phyloP scores from a whole-genome alignment of 2,888 invertebrate species.

The Carterocephalus palaemon region DNA sequence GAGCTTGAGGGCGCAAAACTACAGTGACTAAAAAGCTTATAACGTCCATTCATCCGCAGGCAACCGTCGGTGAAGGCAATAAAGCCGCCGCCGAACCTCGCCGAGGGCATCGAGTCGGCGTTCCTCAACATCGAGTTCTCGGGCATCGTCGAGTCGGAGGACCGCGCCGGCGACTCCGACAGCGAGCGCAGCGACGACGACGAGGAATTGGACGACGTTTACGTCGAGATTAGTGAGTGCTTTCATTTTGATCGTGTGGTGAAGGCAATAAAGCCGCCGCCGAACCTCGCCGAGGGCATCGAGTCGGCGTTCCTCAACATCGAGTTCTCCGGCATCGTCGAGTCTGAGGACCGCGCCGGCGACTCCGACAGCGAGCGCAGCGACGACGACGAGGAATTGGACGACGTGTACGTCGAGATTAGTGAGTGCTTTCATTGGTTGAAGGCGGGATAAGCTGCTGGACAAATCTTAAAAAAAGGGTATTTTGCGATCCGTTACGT shows the following conservation, averaged over 20 bases:
- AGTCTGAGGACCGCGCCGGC: slow-evolving; percentile 63
- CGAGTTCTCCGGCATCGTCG: slow-evolving; percentile 74
- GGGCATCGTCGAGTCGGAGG: slow-evolving; percentile 72
- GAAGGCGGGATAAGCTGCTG: no score
- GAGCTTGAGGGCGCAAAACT: slow-evolving; percentile 38
- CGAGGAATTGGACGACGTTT: slow-evolving; percentile 66
- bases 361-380: slow-evolving; percentile 64
- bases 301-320: slow-evolving; percentile 76
- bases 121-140: slow-evolving; percentile 76
- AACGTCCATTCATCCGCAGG: slow-evolving; percentile 36
- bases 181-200: slow-evolving; percentile 66
- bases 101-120: slow-evolving; percentile 73
- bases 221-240: slow-evolving; percentile 67
- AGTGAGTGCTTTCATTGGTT: slow-evolving; percentile 53
- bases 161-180: slow-evolving; percentile 58
- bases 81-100: slow-evolving; percentile 65
- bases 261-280: slow-evolving; percentile 63
- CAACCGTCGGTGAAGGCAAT: slow-evolving; percentile 65
- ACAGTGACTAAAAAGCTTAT: not conserved
- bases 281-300: slow-evolving; percentile 68
- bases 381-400: slow-evolving; percentile 64
- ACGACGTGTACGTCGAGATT: slow-evolving; percentile 69
- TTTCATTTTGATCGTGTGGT: no score
- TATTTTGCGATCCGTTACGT: no score
- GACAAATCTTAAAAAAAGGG: no score